phyloP scores from a whole-genome alignment of 2,888 invertebrate genomes.

The Oegoconia quadripuncta region DNA sequence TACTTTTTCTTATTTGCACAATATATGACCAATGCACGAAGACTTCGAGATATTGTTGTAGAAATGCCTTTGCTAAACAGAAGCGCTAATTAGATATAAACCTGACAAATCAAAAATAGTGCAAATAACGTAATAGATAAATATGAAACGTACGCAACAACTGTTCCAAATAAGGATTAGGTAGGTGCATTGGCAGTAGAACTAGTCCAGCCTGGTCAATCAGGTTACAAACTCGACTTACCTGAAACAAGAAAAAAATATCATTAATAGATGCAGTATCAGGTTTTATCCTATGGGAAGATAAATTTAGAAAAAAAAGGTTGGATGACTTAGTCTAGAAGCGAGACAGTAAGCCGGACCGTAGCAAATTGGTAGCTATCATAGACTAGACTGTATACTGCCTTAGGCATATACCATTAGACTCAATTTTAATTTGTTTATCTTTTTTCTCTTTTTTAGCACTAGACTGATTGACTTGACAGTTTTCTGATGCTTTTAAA shows the following conservation, averaged over 20 bases:
- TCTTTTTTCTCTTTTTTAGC: slow-evolving; percentile 1
- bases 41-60: no score
- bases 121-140: neutral
- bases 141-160: slow-evolving; percentile 2
- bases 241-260: slow-evolving; percentile 15
- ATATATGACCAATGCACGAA: no score
- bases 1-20: no score
- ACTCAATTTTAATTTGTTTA: slow-evolving; percentile 6
- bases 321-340: slow-evolving; percentile 1
- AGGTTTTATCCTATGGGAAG: slow-evolving; percentile 1
- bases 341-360: slow-evolving; percentile 9
- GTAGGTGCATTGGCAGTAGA: neutral
- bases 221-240: slow-evolving; percentile 17
- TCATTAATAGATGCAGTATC: slow-evolving; percentile 11
- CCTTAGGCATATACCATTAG: slow-evolving; percentile 5
- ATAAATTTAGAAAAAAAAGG: slow-evolving; percentile 3
- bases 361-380: slow-evolving; percentile 7
- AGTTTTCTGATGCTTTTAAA: no score
- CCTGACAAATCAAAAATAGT: neutral
- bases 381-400: slow-evolving; percentile 8
- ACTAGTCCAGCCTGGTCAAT: neutral
- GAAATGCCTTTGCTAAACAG: no score
- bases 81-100: no score
- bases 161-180: neutral
- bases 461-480: neutral